A percentile compares a stretch with the other conserved stretches of the same genome.
phyloP scores from a whole-genome alignment of 2,113 vertebrate genomes.

The Pipa parva region DNA sequence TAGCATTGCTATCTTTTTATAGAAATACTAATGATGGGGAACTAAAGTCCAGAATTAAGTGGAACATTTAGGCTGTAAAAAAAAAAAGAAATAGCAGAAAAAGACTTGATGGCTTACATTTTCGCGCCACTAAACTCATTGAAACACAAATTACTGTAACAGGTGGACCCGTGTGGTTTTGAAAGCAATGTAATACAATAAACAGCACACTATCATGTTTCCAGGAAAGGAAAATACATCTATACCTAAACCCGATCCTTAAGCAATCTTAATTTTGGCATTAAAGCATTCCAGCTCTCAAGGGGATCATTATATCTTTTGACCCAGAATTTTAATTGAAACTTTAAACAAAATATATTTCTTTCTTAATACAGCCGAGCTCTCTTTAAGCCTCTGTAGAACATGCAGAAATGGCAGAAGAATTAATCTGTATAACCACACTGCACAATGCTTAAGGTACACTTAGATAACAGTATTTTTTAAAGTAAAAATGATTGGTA shows the following conservation, averaged over 20 bases:
- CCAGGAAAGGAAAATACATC: slow-evolving; percentile 61
- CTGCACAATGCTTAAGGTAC: slow-evolving; percentile 49
- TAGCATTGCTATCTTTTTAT: background rate
- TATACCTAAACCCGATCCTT: slow-evolving; percentile 57
- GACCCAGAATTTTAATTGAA: slow-evolving; percentile 65
- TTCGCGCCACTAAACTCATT: slow-evolving; percentile 54
- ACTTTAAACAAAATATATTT: slow-evolving; percentile 73
- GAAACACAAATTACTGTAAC: slow-evolving; percentile 64
- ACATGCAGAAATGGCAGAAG: slow-evolving; percentile 51
- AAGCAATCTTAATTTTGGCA: slow-evolving; percentile 59
- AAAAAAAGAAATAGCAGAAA: slow-evolving; percentile 48
- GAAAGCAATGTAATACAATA: slow-evolving; percentile 69
- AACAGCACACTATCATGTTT: slow-evolving; percentile 64
- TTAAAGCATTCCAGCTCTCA: slow-evolving; percentile 58
- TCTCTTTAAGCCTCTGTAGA: slow-evolving; percentile 56
- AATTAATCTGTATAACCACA: slow-evolving; percentile 59
- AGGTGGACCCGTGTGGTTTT: slow-evolving; percentile 66
- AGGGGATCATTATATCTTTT: slow-evolving; percentile 60
- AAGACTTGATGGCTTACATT: slow-evolving; percentile 40
- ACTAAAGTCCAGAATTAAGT: slow-evolving; percentile 37
- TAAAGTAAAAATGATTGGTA: slow-evolving; percentile 36
- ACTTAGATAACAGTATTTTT: slow-evolving; percentile 42
- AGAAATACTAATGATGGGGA: too few species aligned
- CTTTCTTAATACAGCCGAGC: slow-evolving; percentile 62
- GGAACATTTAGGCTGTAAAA: slow-evolving; percentile 34